These are phyloP conservation scores for Malurus alboscapulatus DNA, from an alignment of 2,113 vertebrate species.

Conservation along the genomic window DNA sequence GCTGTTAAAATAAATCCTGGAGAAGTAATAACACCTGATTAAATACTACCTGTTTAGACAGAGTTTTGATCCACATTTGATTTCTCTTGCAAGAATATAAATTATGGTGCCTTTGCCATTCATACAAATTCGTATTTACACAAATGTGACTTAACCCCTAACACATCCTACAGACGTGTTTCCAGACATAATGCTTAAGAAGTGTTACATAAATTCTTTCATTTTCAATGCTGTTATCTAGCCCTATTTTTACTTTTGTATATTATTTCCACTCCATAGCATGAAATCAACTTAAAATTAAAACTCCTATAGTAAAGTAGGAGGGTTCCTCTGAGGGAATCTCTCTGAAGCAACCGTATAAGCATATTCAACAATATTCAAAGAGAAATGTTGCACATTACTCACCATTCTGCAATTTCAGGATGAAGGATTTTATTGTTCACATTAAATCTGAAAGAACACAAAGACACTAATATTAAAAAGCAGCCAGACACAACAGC, in stretches of 20 bases:
- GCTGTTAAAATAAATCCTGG: conserved; percentile 59
- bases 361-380: background rate
- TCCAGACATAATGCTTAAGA: background rate
- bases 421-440: conserved; percentile 88
- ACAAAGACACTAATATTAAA: background rate
- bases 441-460: conserved; percentile 80
- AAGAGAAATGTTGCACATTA: conserved; percentile 1
- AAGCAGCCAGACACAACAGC: background rate
- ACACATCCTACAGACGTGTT: background rate
- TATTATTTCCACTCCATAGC: background rate
- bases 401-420: conserved; percentile 93
- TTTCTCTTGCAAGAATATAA: conserved; percentile 26
- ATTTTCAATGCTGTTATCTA: background rate
- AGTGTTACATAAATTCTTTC: background rate
- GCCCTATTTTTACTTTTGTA: background rate
- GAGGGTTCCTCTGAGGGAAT: background rate
- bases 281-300: background rate
- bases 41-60: conserved; percentile 42
- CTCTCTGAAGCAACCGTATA: background rate
- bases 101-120: background rate
- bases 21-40: conserved; percentile 55
- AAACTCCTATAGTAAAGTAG: background rate
- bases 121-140: background rate
- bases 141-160: background rate
- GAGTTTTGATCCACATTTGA: conserved; percentile 44